Base-by-base conservation (phyloP, 2,888 invertebrate species). In the Ophion slaviceki region DNA sequence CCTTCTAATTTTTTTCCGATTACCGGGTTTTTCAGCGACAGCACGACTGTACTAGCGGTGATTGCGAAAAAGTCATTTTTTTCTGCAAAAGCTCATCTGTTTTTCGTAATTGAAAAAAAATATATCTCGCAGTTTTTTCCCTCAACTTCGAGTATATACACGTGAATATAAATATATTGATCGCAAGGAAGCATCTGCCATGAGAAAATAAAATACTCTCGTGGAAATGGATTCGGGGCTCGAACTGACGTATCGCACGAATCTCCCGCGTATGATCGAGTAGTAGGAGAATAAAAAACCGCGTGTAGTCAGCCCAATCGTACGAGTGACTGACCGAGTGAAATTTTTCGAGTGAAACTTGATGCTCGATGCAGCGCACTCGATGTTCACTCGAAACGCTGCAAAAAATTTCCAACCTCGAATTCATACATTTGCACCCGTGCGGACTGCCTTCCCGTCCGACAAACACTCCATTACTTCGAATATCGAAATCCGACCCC, bases 231-330 rank as follows among this genome's bases (percentile, higher is more conserved):
- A 53, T 28, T 45, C 28, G 11, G 10, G 67, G 62, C 45, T 74
- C 45, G 40, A 20, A 28, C 36, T 66, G 14, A 64, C 61, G 14
- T 71, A 76, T 84, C 76, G 80, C 32, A 61, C 45, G 67, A 45
- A 24, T 14, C 14, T 67, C 32, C n/a, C 67, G 53, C 5, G 11
- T 1, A 24, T 68, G 45, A 67, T 72, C 68, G 40, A 81, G 77
- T 62, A 81, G 84, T 62, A 74, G 66, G 53, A 57, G n/a, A 77
- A 53, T 5, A 53, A 53, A 53, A 17, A 53, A 17, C 40, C 45
- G 68, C 66, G 62, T 68, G 74, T 62, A 74, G 77, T 85, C 81
- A 78, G 81, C 53, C 36, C 84, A 53, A 36, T 20, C 71, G 62
- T 28, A 45, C 8, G 57, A 62, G 66, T 66, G 45, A 20, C 47